These are phyloP conservation scores for Manacus vitellinus DNA, from an alignment of 2,113 vertebrate species.

Conservation along the genomic window DNA sequence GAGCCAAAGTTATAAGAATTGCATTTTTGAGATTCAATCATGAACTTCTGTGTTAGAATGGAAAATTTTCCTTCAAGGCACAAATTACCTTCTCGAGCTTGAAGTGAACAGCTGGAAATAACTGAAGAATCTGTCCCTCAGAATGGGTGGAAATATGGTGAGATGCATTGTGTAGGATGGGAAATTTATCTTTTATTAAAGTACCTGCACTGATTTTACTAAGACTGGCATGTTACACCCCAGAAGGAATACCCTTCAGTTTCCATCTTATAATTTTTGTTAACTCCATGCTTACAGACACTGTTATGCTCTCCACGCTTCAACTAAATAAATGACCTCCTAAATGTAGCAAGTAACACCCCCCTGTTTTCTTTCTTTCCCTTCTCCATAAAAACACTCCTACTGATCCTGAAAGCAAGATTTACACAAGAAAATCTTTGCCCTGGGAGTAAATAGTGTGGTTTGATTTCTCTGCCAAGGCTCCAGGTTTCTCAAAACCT, in stretches of 20 bases:
- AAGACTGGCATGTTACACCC: background rate
- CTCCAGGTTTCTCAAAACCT: background rate
- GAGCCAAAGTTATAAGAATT: background rate
- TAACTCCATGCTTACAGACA: background rate
- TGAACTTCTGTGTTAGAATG: background rate
- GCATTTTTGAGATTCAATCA: background rate
- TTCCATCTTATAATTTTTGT: background rate
- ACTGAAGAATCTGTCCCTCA: background rate
- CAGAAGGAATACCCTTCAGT: background rate
- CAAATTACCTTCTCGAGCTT: background rate
- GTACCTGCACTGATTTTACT: background rate
- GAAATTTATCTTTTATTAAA: background rate
- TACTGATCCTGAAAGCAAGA: background rate
- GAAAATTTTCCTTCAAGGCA: background rate
- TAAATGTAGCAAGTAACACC: background rate
- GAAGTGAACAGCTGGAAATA: background rate
- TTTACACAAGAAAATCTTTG: background rate
- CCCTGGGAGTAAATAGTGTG: background rate
- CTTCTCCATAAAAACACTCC: background rate
- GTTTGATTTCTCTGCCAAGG: conserved; percentile 1
- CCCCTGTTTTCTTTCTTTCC: background rate
- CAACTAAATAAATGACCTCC: background rate
- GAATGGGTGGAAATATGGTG: background rate
- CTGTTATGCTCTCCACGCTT: background rate
- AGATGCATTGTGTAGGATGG: background rate